phyloP scores from a whole-genome alignment of 2,113 vertebrate species.

The Dolichallabes microphthalmus region DNA sequence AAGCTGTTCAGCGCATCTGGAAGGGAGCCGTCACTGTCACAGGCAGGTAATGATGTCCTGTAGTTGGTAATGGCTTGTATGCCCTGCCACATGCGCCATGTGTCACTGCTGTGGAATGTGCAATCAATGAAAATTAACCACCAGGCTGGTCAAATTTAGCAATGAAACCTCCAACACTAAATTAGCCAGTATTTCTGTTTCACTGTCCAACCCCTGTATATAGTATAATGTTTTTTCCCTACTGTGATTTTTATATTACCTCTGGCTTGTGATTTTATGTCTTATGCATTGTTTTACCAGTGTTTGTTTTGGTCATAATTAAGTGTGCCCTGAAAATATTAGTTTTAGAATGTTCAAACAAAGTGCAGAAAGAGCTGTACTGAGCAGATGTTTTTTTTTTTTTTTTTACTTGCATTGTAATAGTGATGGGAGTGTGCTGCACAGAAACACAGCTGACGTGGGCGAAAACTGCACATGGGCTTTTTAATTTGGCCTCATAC shows the following conservation, averaged over 20 bases:
- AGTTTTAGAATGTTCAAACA: neutral
- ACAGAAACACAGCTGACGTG: neutral
- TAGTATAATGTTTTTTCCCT: neutral
- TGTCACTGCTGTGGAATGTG: too few species aligned
- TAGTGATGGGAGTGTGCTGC: neutral
- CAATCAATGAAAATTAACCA: too few species aligned
- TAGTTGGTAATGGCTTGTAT: too few species aligned
- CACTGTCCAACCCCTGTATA: too few species aligned
- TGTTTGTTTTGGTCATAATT: neutral
- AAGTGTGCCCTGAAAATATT: neutral
- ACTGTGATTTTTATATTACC: neutral
- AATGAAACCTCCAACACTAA: too few species aligned
- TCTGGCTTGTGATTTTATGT: neutral
- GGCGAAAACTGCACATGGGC: neutral
- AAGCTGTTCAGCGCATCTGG: too few species aligned
- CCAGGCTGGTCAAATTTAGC: too few species aligned
- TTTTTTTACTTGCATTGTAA: neutral
- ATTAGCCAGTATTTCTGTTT: too few species aligned
- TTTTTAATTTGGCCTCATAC: neutral
- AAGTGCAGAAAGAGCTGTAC: neutral
- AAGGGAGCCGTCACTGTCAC: too few species aligned
- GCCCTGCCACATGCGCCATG: too few species aligned
- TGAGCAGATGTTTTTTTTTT: neutral
- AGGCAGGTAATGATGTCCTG: too few species aligned
- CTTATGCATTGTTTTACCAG: neutral